Conservation (phyloP, 2,797 vertebrate species). For the Champsocephalus esox region DNA sequence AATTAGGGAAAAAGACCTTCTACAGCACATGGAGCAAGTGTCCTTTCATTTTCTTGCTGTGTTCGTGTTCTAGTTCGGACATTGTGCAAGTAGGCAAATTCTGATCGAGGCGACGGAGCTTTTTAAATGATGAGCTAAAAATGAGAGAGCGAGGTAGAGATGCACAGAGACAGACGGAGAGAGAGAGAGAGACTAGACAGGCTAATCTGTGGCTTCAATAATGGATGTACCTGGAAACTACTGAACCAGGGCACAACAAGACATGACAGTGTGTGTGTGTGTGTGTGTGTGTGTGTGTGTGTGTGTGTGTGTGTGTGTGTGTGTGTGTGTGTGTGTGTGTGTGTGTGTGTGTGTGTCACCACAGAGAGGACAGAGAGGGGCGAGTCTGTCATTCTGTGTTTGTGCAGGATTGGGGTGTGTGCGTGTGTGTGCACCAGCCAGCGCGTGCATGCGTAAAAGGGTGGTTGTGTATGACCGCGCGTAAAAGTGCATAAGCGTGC, state of each 20-base stretch:
- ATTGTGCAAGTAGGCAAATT: constrained; percentile 21
- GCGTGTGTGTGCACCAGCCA: constrained; percentile 24
- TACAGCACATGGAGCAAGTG: not conserved
- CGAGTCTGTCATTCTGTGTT: constrained; percentile 49
- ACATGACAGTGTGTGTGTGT: constrained; percentile 60
- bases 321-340: not conserved
- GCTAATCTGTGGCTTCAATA: constrained; percentile 75
- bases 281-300: constrained; percentile 4
- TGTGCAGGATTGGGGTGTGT: constrained; percentile 36
- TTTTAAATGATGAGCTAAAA: constrained; percentile 49
- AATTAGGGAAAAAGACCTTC: not conserved
- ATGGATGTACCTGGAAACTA: constrained; percentile 76
- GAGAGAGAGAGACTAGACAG: constrained; percentile 61
- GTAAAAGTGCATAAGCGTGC: constrained; percentile 35
- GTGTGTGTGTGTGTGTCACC: constrained; percentile 14
- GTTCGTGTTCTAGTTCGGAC: not conserved
- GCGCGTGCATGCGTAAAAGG: constrained; percentile 38
- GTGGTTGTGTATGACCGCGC: constrained; percentile 29
- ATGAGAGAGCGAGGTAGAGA: constrained; percentile 42
- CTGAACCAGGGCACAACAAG: constrained; percentile 70
- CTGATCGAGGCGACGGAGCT: constrained; percentile 25
- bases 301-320: constrained; percentile 22
- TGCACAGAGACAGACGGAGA: constrained; percentile 24
- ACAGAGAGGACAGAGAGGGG: constrained; percentile 8
- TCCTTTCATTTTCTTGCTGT: constrained; percentile 12